Conservation (phyloP, 1,140 invertebrate genomes). For the Parasteatoda tepidariorum region DNA sequence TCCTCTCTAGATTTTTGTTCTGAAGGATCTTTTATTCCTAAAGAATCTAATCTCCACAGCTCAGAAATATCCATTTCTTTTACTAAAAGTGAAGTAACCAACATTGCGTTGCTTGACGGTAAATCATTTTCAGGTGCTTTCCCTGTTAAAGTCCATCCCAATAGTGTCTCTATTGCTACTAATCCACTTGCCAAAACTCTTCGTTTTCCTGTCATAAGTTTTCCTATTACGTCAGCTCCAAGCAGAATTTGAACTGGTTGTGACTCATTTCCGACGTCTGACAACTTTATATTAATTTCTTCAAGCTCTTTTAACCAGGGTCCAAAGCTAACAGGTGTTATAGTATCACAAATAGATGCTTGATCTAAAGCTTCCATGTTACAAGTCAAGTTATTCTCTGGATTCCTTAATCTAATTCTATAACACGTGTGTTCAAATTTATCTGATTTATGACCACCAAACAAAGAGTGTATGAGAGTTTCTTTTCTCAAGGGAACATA, state of each 20-base stretch:
- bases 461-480: conserved; percentile 25
- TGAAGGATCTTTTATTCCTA: not conserved
- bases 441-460: conserved; percentile 8
- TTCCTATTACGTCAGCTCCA: not conserved
- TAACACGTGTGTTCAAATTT: conserved; percentile 16
- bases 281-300: conserved; percentile 1
- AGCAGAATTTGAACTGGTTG: not conserved
- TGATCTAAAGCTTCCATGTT: too few relatives aligned
- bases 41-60: not conserved
- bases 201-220: conserved; percentile 65
- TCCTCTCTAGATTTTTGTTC: not conserved
- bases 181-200: conserved; percentile 63
- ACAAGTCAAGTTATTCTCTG: not conserved
- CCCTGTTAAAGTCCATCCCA: conserved; percentile 67
- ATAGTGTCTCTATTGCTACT: conserved; percentile 65
- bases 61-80: conserved; percentile 15
- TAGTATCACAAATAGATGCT: not conserved
- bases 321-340: conserved; percentile 4
- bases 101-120: not conserved
- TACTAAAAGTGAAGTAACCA: not conserved
- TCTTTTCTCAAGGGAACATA: not conserved
- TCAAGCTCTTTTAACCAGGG: conserved; percentile 25
- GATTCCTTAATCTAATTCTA: conserved; percentile 35
- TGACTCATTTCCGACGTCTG: not conserved
- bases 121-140: conserved; percentile 50